phyloP scores from a whole-genome alignment of 92 coral and sea anemone species.

The Blastomussa wellsi region DNA sequence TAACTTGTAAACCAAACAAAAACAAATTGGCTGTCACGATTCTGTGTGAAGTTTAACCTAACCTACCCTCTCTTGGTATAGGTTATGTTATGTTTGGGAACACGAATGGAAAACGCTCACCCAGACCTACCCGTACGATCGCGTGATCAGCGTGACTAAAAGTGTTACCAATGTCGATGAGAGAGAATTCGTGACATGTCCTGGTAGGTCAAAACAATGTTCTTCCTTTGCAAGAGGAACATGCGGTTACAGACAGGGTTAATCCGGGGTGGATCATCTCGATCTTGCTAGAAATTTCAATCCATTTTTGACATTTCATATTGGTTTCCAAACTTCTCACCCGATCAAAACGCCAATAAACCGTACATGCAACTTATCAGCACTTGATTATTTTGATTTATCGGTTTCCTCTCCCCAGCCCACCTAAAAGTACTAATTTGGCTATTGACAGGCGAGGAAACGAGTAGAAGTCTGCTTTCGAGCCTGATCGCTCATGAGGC shows the following conservation, averaged over 20 bases:
- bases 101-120: constrained; percentile 84
- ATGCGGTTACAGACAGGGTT: no score
- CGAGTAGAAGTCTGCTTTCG: no score
- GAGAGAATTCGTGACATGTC: constrained; percentile 58
- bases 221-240: neutral
- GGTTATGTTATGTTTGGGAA: constrained; percentile 72
- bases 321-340: neutral
- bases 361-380: neutral
- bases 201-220: constrained; percentile 59
- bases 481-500: no score
- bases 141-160: constrained; percentile 75
- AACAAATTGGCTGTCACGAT: neutral
- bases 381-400: neutral
- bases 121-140: constrained; percentile 67
- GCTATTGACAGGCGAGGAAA: neutral
- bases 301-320: neutral
- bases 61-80: constrained; percentile 3
- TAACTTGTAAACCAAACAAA: neutral
- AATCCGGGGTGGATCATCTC: no score
- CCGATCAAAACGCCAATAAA: neutral
- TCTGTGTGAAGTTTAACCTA: neutral
- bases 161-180: constrained; percentile 55
- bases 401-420: neutral
- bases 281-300: neutral
- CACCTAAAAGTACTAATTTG: no score